Base-by-base conservation (phyloP, 2,888 invertebrate species). In the Trissolcus japonicus region DNA sequence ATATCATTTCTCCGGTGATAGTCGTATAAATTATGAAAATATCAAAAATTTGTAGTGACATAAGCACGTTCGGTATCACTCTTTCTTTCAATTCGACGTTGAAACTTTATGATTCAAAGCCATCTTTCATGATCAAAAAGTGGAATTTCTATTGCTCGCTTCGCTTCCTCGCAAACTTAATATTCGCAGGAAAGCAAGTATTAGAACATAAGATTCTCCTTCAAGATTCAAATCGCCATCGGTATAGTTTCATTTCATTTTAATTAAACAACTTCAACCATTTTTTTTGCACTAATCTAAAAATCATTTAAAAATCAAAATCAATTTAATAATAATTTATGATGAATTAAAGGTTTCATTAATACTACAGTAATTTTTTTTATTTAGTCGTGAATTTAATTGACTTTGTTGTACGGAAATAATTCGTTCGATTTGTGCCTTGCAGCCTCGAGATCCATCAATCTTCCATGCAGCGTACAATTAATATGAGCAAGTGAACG, bases 1-100 rank as follows among this genome's bases (percentile, higher is more conserved):
- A 63, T 19, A 19, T 59, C 48, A 76, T 78, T 80, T 80, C 79
- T 80, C 77, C 62, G 68, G 57, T 17, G 62, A 63, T 50, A 41
- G 55, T 35, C 59, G 40, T 43, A 48, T 46, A 21, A 48, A 76
- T 61, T 29, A 55, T 48, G 29, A 60, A 50, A 74, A 69, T 76
- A 63, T 53, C 21, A 40, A 11, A 25, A 67, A 19, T 50, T 35
- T 1, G 41, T 71, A 48, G 54, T 62, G 53, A 57, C 40, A 40
- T 46, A n/a, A 48, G 57, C 60, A 11, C 14, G 9, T 51, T 51
- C 11, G 0, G 17, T 11, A 11, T 17, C 17, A 19, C 16, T 51
- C 16, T 51, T 19, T 51, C 19, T 51, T 46, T 17, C 41, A 9
- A 35, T 35, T 55, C 62, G 51, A 56, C 60, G 35, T 59, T 60